Evolutionary conservation across 2,113 vertebrate genomes (phyloP).

Genomic region (Phocoena sinus): DNA sequence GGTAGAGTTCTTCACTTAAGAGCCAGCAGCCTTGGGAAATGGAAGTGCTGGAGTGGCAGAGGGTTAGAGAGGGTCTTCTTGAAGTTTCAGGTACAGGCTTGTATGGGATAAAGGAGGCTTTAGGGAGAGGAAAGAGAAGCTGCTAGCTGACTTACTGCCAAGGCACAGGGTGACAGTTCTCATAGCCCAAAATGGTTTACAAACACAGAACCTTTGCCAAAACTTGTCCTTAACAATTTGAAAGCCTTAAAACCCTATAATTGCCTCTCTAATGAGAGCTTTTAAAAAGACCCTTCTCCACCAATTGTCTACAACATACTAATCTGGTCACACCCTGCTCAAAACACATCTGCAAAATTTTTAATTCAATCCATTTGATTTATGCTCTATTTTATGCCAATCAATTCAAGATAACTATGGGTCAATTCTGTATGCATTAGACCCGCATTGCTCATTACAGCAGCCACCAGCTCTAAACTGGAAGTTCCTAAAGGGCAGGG

Average conservation of each 20-base stretch:
- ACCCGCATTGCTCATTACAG: not conserved
- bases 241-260: conserved; percentile 55
- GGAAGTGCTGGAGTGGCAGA: not conserved
- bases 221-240: conserved; percentile 47
- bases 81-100: conserved; percentile 40
- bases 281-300: conserved; percentile 21
- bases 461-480: not conserved
- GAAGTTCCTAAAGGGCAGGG: not conserved
- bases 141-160: conserved; percentile 26
- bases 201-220: conserved; percentile 56
- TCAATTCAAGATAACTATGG: not conserved
- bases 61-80: conserved; percentile 33
- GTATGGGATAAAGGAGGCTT: conserved; percentile 52
- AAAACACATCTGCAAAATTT: conserved; percentile 1
- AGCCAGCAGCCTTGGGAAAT: not conserved
- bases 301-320: not conserved
- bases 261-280: conserved; percentile 7
- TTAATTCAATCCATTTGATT: not conserved
- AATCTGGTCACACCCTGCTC: not conserved
- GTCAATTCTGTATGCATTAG: not conserved
- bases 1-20: not conserved
- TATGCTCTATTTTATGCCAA: not conserved
- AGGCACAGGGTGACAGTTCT: conserved; percentile 31
- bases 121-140: conserved; percentile 16
- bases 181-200: conserved; percentile 42